These are phyloP conservation scores for Digitonthophagus gazella DNA, from an alignment of 2,888 invertebrate species.

Conservation along the genomic window DNA sequence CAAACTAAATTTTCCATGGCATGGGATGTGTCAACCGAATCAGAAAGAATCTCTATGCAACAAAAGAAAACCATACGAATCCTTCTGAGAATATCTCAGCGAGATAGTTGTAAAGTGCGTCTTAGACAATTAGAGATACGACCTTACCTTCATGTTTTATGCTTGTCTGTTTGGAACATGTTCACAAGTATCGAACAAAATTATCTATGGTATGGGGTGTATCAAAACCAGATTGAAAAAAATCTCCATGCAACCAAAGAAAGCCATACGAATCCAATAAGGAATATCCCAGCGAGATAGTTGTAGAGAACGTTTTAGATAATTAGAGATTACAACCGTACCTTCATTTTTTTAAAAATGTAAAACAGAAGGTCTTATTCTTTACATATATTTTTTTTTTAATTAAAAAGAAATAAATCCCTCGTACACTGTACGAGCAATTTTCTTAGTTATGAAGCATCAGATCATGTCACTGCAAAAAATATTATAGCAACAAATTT, in stretches of 20 bases:
- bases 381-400: too few relatives aligned
- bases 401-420: too few relatives aligned
- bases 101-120: not conserved
- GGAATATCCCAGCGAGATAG: not conserved
- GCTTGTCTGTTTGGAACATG: not conserved
- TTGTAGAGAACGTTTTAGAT: not conserved
- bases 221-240: not conserved
- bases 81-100: not conserved
- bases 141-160: not conserved
- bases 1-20: not conserved
- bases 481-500: too few relatives aligned
- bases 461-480: too few relatives aligned
- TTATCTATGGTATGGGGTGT: not conserved
- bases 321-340: not conserved
- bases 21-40: not conserved
- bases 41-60: not conserved
- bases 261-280: not conserved
- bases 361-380: too few relatives aligned
- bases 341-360: not conserved
- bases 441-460: too few relatives aligned
- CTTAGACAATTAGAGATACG: not conserved
- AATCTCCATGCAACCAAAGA: not conserved
- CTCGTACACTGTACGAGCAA: too few relatives aligned
- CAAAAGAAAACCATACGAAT: not conserved
- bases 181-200: not conserved